Base-by-base conservation (phyloP, 2,113 vertebrate species). In the Nibea coibor region DNA sequence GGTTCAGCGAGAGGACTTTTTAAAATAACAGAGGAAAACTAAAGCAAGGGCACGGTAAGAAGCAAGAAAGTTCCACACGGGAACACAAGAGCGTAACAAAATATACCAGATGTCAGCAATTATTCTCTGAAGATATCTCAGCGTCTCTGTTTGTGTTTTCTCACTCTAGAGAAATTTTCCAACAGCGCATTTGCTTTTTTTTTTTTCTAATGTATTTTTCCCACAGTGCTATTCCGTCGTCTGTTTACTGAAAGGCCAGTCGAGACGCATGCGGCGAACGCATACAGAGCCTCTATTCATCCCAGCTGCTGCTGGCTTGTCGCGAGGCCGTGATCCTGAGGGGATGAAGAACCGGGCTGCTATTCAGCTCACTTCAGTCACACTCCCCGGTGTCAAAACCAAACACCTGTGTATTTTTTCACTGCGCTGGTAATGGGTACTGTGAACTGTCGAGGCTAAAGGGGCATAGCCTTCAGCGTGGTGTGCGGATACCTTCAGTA, bases 221-320 rank as follows among this genome's bases (percentile, higher is more conserved):
- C 80, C 88, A 89, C 72, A 86, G 80, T 73, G 64, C 75, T 79
- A 68, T 89, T 91, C 82, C 1, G 2, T 65, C 10, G 45, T 88
- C 1, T 91, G 90, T 93, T 93, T 92, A 89, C 82, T 77, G 63
- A 87, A 85, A 45, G 24, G 65, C 75, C 54, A 70, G 89, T 50
- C 48, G 84, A 91, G 82, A 83, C 11, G 19, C 66, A 53, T 39
- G 35, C 39, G 70, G 80, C 85, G 83, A 86, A 78, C 70, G 64
- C 62, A 77, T 20, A 94, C 88, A 95, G 79, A 91, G 86, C 14
- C 83, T 89, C 85, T 87, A 93, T 94, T 95, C 92, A 94, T 91
- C 50, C 70, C n/a, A 35, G 70, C 72, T 72, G 84, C 35, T 69
- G 75, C 80, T 87, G 87, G 74, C 76, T 70, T 63, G 39, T 62